Conservation (phyloP, 1,140 invertebrate genomes). For the Paralvinella palmiformis region DNA sequence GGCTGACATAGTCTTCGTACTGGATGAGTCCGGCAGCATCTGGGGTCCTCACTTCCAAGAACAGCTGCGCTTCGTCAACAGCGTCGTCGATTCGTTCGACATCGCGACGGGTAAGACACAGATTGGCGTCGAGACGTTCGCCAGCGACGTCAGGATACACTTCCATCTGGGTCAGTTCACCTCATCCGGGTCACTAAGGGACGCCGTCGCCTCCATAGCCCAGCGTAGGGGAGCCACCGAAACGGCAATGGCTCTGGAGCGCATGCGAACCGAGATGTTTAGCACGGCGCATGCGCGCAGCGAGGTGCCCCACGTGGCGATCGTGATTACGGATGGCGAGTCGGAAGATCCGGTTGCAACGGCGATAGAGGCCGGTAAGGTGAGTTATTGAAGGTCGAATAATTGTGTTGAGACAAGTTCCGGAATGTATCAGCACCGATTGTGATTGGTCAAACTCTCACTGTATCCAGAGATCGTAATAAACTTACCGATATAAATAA, state of each 20-base stretch:
- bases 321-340: conserved; percentile 18
- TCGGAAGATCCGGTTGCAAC: conserved; percentile 6
- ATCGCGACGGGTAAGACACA: not conserved
- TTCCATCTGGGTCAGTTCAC: not conserved
- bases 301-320: not conserved
- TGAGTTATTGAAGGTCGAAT: no score
- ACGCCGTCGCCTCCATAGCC: not conserved
- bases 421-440: no score
- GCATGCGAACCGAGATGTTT: conserved; percentile 17
- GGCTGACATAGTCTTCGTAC: conserved; percentile 13
- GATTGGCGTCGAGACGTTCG: conserved; percentile 22
- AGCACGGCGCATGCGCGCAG: conserved; percentile 19
- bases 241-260: conserved; percentile 20
- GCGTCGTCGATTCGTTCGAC: conserved; percentile 7
- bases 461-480: no score
- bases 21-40: conserved; percentile 15
- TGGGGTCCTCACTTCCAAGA: conserved; percentile 7
- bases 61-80: conserved; percentile 6
- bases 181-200: no score
- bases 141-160: not conserved
- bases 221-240: conserved; percentile 11
- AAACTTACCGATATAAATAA: no score
- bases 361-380: not conserved
- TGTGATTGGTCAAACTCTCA: no score
- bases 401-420: no score